These are phyloP conservation scores for Saguinus imperator DNA, from an alignment of 2,113 vertebrate species.

Conservation along the genomic window DNA sequence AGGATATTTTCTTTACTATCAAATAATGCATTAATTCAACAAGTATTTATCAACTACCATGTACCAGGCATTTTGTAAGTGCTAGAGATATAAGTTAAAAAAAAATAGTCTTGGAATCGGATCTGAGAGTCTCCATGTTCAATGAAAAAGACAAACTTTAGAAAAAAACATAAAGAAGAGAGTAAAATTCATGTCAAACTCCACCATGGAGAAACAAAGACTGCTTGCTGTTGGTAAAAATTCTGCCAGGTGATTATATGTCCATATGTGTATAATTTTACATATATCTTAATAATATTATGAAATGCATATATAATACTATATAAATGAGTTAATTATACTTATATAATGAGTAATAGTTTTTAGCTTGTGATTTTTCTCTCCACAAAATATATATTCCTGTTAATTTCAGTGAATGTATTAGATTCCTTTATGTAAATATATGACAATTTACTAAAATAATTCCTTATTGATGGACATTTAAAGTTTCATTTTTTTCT, in stretches of 20 bases:
- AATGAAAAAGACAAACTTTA: background rate
- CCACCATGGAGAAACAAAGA: background rate
- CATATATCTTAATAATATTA: background rate
- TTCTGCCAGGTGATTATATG: background rate
- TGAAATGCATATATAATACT: background rate
- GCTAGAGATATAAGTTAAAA: background rate
- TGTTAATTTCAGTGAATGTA: background rate
- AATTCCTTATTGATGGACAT: background rate
- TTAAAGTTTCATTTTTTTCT: background rate
- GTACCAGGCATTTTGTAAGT: background rate
- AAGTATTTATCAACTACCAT: background rate
- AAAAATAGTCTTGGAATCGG: background rate
- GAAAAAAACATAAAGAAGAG: background rate
- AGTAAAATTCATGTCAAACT: background rate
- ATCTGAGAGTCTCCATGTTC: background rate
- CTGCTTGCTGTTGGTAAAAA: background rate
- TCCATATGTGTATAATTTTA: background rate
- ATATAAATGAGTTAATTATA: background rate
- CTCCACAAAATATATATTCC: background rate
- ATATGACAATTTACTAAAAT: background rate
- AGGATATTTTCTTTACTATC: background rate
- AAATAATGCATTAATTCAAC: background rate
- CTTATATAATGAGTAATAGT: background rate
- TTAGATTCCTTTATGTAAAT: background rate
- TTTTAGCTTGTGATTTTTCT: background rate